phyloP scores from a whole-genome alignment of 35 echinoderm and acorn worm genomes.

The Amphiura filiformis region DNA sequence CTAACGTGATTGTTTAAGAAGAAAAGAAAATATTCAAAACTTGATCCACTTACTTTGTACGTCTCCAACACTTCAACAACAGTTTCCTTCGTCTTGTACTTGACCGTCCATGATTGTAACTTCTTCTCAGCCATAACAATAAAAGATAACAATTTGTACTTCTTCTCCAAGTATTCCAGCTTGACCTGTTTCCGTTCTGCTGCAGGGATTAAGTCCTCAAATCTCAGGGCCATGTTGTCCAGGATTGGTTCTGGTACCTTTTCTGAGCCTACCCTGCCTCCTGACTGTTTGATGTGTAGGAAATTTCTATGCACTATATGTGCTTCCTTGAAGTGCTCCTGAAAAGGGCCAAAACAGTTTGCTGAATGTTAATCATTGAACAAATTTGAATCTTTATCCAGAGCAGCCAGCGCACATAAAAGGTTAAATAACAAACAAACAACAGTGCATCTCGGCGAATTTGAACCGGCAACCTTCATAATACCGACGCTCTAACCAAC shows the following conservation, averaged over 20 bases:
- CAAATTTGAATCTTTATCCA: no score
- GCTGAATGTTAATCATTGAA: no score
- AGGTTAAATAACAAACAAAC: no score
- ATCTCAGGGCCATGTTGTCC: constrained; percentile 61
- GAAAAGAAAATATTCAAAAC: no score
- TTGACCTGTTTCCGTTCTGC: constrained; percentile 40
- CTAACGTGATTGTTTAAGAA: no score
- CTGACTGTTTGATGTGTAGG: constrained; percentile 56
- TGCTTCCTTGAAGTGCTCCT: constrained; percentile 74
- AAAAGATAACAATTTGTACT: constrained; percentile 82
- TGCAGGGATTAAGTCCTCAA: constrained; percentile 47
- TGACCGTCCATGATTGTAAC: constrained; percentile 85
- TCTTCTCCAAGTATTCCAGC: constrained; percentile 82
- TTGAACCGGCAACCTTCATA: no score
- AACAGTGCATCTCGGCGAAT: no score
- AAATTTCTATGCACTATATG: constrained; percentile 48
- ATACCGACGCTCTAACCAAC: no score
- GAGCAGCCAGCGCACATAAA: no score
- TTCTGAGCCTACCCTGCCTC: constrained; percentile 23
- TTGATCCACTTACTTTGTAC: no score
- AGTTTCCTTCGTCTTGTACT: constrained; percentile 75
- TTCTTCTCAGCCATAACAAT: constrained; percentile 98
- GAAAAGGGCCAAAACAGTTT: no score
- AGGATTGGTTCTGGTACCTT: constrained; percentile 61
- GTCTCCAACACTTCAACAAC: constrained; percentile 47